Evolutionary conservation across 2,113 vertebrate species (phyloP).

Genomic region (Speoplatyrhinus poulsoni): DNA sequence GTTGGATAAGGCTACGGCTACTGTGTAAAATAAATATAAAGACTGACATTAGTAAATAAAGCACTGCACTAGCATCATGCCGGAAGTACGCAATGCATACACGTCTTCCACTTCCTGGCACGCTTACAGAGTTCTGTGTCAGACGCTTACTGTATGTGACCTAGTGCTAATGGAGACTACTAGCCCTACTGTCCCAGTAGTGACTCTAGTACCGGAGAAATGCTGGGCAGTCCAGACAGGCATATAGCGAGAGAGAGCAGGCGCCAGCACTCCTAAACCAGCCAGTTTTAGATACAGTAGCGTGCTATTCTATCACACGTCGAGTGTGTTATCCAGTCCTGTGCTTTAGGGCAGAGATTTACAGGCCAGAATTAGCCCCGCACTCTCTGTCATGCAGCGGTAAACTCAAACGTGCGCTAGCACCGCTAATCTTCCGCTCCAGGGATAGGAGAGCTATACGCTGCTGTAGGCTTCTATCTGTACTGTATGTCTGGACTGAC

Average conservation of each 20-base stretch:
- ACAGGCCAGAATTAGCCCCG: slow-evolving; percentile 60
- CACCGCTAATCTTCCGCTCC: slow-evolving; percentile 50
- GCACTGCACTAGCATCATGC: too few relatives aligned
- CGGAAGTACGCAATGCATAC: too few relatives aligned
- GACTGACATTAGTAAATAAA: too few relatives aligned
- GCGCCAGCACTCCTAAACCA: slow-evolving; percentile 48
- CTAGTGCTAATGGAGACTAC: too few relatives aligned
- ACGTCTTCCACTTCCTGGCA: too few relatives aligned
- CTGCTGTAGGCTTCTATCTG: slow-evolving; percentile 48
- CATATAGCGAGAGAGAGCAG: slow-evolving; percentile 40
- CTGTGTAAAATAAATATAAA: too few relatives aligned
- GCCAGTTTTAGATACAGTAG: slow-evolving; percentile 62
- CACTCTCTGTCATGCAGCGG: slow-evolving; percentile 40
- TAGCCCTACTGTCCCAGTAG: too few relatives aligned
- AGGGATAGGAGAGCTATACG: slow-evolving; percentile 44
- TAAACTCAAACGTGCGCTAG: slow-evolving; percentile 52
- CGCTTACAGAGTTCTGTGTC: too few relatives aligned
- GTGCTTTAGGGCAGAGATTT: slow-evolving; percentile 56
- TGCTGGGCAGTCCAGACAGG: slow-evolving; percentile 26
- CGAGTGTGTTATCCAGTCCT: slow-evolving; percentile 44
- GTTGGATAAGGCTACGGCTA: too few relatives aligned
- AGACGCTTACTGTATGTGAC: too few relatives aligned
- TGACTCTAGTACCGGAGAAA: slow-evolving; percentile 10
- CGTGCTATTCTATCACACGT: slow-evolving; percentile 56
- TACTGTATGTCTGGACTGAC: slow-evolving; percentile 55